Percentiles rank a stretch among this genome's conserved stretches.
phyloP scores from a whole-genome alignment of 2,113 vertebrate genomes.

The Carollia perspicillata region DNA sequence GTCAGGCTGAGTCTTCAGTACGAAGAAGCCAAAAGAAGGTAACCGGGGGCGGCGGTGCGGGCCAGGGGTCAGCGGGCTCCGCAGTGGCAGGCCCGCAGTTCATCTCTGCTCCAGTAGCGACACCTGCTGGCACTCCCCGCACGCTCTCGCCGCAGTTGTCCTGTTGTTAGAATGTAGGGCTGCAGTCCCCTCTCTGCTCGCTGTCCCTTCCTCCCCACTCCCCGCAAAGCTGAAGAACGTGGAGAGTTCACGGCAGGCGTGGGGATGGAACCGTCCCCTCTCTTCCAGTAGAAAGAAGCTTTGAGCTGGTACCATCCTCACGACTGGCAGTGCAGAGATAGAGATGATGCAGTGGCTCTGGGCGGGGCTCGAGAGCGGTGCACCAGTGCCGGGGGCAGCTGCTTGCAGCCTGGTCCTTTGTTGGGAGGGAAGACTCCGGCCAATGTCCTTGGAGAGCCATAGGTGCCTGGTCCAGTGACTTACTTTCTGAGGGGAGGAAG shows the following conservation, averaged over 20 bases:
- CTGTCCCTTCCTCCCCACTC: neutral
- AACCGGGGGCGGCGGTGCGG: neutral
- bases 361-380: neutral
- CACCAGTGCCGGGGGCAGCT: no score
- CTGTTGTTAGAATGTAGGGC: neutral
- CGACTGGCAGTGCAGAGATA: neutral
- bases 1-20: constrained; percentile 89
- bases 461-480: neutral
- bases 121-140: constrained; percentile 64
- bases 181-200: no score
- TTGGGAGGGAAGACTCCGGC: neutral
- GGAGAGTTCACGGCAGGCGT: neutral
- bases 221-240: neutral
- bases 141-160: fast-evolving
- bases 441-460: neutral
- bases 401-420: neutral
- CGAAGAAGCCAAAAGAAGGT: constrained; percentile 90
- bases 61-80: fast-evolving
- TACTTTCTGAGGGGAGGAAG: neutral
- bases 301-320: neutral
- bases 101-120: constrained; percentile 42
- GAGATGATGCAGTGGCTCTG: neutral
- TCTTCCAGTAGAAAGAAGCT: neutral
- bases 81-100: fast-evolving
- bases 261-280: neutral